phyloP scores from a whole-genome alignment of 2,113 vertebrate genomes.

The Notarius lentiginosus region DNA sequence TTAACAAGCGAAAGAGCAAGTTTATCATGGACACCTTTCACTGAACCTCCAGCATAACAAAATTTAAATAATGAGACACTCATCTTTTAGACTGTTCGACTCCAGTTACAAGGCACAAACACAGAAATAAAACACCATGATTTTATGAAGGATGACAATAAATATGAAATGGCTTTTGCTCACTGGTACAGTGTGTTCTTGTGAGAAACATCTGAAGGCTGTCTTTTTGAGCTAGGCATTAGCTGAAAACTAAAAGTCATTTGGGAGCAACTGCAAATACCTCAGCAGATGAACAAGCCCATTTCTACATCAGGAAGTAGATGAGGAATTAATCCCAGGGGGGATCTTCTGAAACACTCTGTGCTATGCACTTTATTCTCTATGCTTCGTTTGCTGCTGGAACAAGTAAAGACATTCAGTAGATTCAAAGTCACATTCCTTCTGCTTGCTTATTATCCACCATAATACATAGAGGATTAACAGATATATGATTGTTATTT shows the following conservation, averaged over 20 bases:
- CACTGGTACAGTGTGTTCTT: not conserved
- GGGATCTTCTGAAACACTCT: conserved; percentile 2
- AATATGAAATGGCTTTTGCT: conserved; percentile 5
- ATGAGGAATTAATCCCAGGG: conserved; percentile 2
- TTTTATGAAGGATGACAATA: not conserved
- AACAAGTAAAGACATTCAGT: conserved; percentile 10
- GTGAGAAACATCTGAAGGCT: not conserved
- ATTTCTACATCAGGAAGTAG: conserved; percentile 4
- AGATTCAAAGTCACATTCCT: conserved; percentile 3
- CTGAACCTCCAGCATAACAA: not conserved
- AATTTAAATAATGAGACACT: not conserved
- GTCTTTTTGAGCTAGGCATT: not conserved
- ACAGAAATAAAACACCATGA: not conserved
- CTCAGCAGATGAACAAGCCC: not conserved
- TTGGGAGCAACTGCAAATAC: not conserved
- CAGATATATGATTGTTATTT: not conserved
- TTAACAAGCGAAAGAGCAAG: not conserved
- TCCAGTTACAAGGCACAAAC: not conserved
- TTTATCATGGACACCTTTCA: not conserved
- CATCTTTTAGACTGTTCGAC: not conserved
- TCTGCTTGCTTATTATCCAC: not conserved
- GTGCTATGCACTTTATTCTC: not conserved
- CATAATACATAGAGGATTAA: not conserved
- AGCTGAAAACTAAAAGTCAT: conserved; percentile 9
- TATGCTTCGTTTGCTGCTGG: not conserved